Percentiles rank a stretch among this genome's conserved stretches.
Evolutionary conservation across 2,888 invertebrate genomes (phyloP).

Genomic region (Didymodactylos carnosus): DNA sequence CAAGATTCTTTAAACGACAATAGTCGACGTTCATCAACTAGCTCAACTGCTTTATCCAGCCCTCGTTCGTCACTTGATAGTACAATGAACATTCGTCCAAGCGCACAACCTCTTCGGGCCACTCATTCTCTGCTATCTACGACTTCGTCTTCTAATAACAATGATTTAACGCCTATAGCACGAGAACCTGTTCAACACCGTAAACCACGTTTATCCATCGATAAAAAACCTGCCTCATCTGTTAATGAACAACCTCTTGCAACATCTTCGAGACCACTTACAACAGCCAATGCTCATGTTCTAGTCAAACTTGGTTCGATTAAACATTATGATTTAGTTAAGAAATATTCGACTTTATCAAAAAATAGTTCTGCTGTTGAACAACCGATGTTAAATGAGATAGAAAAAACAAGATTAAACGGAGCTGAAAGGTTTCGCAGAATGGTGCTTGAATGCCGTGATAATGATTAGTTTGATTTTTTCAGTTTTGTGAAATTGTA

Average conservation of each 20-base stretch:
- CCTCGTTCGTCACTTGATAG: neutral
- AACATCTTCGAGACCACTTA: no score
- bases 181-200: no score
- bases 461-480: neutral
- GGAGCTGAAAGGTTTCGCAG: neutral
- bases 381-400: neutral
- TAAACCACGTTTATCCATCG: neutral
- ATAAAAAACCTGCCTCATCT: neutral
- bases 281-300: neutral
- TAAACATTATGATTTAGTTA: neutral
- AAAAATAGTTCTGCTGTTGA: neutral
- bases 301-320: neutral
- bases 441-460: neutral
- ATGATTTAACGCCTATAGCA: no score
- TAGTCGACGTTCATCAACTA: neutral
- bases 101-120: neutral
- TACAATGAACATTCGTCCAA: neutral
- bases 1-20: neutral
- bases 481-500: no score
- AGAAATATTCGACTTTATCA: neutral
- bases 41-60: neutral
- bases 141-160: no score
- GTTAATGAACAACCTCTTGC: no score
- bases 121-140: neutral
- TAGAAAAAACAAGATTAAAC: neutral